Base-by-base conservation (phyloP, 2,113 vertebrate genomes). In the Pongo abelii region DNA sequence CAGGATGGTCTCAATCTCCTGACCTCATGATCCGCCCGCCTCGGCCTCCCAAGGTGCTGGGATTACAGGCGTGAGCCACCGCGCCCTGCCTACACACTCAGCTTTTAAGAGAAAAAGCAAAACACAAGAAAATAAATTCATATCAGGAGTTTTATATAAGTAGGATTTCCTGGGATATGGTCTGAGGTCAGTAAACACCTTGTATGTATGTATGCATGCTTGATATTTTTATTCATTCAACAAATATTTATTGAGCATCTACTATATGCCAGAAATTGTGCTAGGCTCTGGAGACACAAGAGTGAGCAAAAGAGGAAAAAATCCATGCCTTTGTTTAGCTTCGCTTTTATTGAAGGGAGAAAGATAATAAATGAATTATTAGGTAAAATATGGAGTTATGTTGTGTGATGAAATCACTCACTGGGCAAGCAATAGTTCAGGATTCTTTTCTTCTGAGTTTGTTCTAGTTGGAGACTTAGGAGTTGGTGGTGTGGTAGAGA, bases 41-140 rank as follows among this genome's bases (percentile, higher is more conserved):
- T 55, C 6, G 0, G 18, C 52, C 18, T 55, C 52, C 52, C 52
- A 55, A 20, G 6, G 52, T 55, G 18, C 52, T 55, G 1, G 52
- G 52, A 55, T 20, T 55, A 55, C 18, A 55, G 52, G 52, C 6
- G 2, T 55, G 52, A 20, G 52, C 18, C 18, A 55, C 52, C 52
- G 18, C 2, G 18, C 52, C 52, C 6, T 2, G 52, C 52, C 52
- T 55, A 55, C 96, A 16, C 30, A 52, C 27, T 83, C 16, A 43
- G 27, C 18, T 83, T 89, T 77, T 74, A 92, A 46, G 22, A 86
- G 32, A 89, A 61, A 89, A 61, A 84, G 6, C n/a, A 32, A 94
- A 92, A 95, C 8, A 74, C 2, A 72, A 91, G 69, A 90, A 84
- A 92, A 81, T 43, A 40, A 90, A 94, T 64, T 96, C 4, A 38